A percentile compares a stretch with the other conserved stretches of the same genome.
Evolutionary conservation across 23 tunicate genomes (phyloP).

Genomic region (Styela clava): DNA sequence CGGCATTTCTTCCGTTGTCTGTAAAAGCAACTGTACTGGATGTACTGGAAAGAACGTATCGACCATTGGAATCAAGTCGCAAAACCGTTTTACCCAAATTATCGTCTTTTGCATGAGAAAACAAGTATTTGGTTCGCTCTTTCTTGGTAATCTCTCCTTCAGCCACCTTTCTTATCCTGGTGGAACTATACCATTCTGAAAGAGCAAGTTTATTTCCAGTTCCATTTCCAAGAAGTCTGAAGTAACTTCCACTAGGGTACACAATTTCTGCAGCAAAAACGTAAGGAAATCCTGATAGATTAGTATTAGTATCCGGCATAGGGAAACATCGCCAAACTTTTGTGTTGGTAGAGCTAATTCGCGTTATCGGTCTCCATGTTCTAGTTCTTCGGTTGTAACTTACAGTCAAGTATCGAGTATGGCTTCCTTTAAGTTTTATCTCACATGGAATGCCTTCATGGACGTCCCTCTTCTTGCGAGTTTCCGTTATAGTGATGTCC

Average conservation of each 20-base stretch:
- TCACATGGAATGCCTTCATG: background rate
- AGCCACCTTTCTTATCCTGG: background rate
- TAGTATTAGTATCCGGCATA: background rate
- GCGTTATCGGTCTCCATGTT: background rate
- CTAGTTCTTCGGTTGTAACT: background rate
- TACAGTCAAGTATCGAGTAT: background rate
- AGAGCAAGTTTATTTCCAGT: background rate
- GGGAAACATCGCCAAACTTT: background rate
- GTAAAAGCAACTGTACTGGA: background rate
- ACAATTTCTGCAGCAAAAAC: background rate
- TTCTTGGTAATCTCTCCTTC: background rate
- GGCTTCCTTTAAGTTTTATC: background rate
- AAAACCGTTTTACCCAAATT: background rate
- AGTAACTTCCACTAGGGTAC: background rate
- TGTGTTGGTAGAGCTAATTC: background rate
- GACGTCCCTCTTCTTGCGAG: background rate
- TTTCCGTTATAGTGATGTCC: background rate
- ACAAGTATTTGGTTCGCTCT: background rate
- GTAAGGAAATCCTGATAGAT: background rate
- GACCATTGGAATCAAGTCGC: background rate
- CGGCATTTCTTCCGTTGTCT: background rate
- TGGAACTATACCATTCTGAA: background rate
- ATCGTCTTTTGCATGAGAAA: background rate
- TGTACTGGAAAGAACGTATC: background rate
- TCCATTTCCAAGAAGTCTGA: background rate